Evolutionary conservation across 2,797 vertebrate species (phyloP), one percentile per base, ranked within the genome.

Genomic region (Garrulus glandarius): DNA sequence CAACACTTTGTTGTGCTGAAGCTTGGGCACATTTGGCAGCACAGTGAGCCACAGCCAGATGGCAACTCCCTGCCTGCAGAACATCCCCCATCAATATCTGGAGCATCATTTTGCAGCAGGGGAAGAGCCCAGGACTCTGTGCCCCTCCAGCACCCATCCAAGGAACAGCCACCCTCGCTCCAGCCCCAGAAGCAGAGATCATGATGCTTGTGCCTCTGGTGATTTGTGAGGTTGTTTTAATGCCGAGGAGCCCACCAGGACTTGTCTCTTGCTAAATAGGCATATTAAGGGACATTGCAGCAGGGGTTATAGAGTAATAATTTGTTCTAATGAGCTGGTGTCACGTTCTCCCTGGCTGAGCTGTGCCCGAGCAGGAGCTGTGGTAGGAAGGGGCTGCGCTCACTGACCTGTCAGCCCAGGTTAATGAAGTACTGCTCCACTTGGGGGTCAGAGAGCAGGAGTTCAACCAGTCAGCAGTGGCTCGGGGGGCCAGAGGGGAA

Each of bases 311-410:
- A 93, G 94, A 95, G 95, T 96, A 95, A 93, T 97, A 96, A 96
- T 96, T 97, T 97, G 94, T 96, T 92, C 93, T 97, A 97, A 97
- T 94, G 95, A 97, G 96, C 92, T 82, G 92, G 87, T 95, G 88
- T 95, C 94, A 93, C 96, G 89, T 96, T 95, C 77, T 92, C 92
- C 87, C 65, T 34, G 89, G 89, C 86, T 55, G 32, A 79, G 92
- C 94, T 37, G 74, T 43, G 77, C 13, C 6, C 1, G 32, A 80
- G 93, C 83, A 7, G 89, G 71, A 92, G 85, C 95, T 0, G 20
- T 41, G 61, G 44, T 84, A 77, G 87, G 89, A 76, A 89, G 80
- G 82, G 85, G 87, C 95, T 89, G 74, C 30, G 21, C 94, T 90
- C 3, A 0, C 95, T 96, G 95, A 96, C 95, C 95, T 78, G 69